A percentile compares a stretch with the other conserved stretches of the same genome.
Evolutionary conservation across 1,140 invertebrate genomes (phyloP).

Genomic region (Phocides pigmalion): DNA sequence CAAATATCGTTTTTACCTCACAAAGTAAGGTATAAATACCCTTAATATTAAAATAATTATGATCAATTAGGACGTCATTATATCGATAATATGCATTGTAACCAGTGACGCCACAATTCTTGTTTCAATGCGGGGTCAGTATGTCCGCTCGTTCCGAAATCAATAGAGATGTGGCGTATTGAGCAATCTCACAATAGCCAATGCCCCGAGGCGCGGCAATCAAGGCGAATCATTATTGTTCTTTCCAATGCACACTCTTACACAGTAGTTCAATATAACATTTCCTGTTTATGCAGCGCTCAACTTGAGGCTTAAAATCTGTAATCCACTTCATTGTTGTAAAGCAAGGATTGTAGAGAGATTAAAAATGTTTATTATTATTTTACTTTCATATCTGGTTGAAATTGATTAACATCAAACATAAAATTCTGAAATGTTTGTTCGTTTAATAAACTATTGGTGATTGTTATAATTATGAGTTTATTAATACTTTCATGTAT

Average conservation of each 20-base stretch:
- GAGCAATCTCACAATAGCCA: slow-evolving; percentile 43
- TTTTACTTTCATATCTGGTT: too few relatives aligned
- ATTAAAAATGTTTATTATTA: too few relatives aligned
- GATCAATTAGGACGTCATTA: too few relatives aligned
- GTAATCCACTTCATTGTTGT: slow-evolving; percentile 2
- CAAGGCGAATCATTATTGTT: slow-evolving; percentile 61
- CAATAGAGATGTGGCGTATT: slow-evolving; percentile 47
- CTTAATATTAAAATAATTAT: too few relatives aligned
- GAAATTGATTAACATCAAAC: too few relatives aligned
- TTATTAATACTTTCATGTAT: too few relatives aligned
- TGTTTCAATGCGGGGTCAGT: slow-evolving; percentile 14
- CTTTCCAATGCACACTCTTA: slow-evolving; percentile 54
- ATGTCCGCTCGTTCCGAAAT: slow-evolving; percentile 46
- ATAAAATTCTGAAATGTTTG: too few relatives aligned
- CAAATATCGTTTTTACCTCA: too few relatives aligned
- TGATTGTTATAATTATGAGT: too few relatives aligned
- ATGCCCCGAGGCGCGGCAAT: slow-evolving; percentile 46
- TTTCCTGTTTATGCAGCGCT: slow-evolving; percentile 44
- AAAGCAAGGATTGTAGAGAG: neutral
- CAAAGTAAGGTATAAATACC: too few relatives aligned
- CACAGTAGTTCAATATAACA: slow-evolving; percentile 49
- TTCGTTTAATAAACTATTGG: too few relatives aligned
- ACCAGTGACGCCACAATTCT: neutral
- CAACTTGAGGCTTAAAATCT: slow-evolving; percentile 10
- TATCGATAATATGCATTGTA: neutral